phyloP scores from a whole-genome alignment of 2,888 invertebrate species.

The Lasioglossum marginatum region DNA sequence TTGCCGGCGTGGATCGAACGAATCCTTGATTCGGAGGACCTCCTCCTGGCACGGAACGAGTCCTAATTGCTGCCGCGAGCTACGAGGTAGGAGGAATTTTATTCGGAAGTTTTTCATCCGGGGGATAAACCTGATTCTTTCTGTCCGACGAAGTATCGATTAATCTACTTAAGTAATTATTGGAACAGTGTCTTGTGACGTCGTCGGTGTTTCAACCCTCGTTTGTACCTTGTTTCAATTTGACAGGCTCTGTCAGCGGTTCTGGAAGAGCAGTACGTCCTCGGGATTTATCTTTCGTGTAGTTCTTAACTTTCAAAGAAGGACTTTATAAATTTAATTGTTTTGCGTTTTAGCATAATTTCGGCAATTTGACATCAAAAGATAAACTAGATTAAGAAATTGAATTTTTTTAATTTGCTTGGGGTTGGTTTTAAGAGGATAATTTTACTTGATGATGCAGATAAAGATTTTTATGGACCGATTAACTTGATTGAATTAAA shows the following conservation, averaged over 20 bases:
- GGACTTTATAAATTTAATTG: neutral
- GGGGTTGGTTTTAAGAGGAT: neutral
- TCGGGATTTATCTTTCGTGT: neutral
- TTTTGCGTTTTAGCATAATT: neutral
- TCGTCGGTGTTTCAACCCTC: neutral
- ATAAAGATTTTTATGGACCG: neutral
- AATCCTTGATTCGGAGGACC: constrained; percentile 13
- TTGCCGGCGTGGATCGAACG: neutral
- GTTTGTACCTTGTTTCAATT: neutral
- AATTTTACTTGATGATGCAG: neutral
- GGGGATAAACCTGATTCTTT: neutral
- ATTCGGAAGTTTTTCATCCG: constrained; percentile 1
- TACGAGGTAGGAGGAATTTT: neutral
- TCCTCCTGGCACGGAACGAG: constrained; percentile 6
- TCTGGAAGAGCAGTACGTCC: neutral
- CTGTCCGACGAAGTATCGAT: neutral
- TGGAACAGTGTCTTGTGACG: neutral
- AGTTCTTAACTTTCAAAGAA: too few species aligned
- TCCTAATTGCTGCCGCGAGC: constrained; percentile 2
- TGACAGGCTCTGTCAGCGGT: neutral
- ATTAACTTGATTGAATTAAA: neutral
- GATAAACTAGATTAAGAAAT: neutral
- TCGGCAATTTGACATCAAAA: neutral
- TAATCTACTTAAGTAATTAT: neutral
- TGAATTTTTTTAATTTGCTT: neutral